Conservation (phyloP, 1,140 invertebrate genomes). For the Drosophila pectinifera region DNA sequence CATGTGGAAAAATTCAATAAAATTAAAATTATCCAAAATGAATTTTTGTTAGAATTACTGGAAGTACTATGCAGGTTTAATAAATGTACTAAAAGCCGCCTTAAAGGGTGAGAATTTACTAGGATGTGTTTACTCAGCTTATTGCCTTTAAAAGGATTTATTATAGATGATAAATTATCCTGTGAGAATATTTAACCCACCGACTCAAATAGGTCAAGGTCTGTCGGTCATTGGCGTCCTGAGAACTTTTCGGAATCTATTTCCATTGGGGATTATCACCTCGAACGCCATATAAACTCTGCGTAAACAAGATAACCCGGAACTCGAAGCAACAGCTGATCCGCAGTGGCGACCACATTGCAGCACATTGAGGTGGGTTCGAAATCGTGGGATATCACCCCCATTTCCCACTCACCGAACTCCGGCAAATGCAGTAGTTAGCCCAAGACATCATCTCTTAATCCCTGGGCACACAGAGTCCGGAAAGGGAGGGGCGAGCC, state of each 20-base stretch:
- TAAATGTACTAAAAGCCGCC: not conserved
- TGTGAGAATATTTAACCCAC: not conserved
- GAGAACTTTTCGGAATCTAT: constrained; percentile 25
- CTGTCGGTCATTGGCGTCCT: constrained; percentile 19
- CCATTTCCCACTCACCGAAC: constrained; percentile 29
- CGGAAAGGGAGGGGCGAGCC: not conserved
- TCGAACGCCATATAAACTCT: constrained; percentile 1
- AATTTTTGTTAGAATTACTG: no score
- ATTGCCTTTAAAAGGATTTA: not conserved
- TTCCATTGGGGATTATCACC: constrained; percentile 35
- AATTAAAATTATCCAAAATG: no score
- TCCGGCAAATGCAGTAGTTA: constrained; percentile 60
- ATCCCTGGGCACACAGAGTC: constrained; percentile 48
- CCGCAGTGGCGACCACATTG: constrained; percentile 14
- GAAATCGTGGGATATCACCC: constrained; percentile 45
- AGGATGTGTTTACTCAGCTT: not conserved
- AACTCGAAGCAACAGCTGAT: constrained; percentile 34
- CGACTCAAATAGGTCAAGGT: constrained; percentile 29
- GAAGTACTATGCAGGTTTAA: no score
- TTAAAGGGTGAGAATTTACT: not conserved
- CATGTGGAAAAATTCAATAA: no score
- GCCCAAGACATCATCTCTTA: constrained; percentile 57
- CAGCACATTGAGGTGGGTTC: constrained; percentile 34
- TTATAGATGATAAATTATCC: not conserved
- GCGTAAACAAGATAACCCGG: constrained; percentile 38